Conservation (phyloP, 2,888 invertebrate species). For the Eucera pruinosa region DNA sequence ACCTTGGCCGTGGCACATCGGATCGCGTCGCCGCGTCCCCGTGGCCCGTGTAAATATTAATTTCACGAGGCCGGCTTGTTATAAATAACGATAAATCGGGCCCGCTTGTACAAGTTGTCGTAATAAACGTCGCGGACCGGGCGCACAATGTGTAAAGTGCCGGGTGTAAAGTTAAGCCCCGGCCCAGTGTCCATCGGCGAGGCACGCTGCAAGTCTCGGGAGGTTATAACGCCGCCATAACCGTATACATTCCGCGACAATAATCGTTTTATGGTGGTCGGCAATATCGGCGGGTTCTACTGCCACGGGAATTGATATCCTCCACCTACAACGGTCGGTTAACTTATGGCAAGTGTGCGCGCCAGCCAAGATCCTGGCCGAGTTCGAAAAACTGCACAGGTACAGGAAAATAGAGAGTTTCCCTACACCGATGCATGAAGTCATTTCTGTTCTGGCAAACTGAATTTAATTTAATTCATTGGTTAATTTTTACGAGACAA, state of each 20-base stretch:
- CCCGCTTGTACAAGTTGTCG: constrained; percentile 68
- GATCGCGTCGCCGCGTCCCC: constrained; percentile 11
- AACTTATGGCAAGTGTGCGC: constrained; percentile 61
- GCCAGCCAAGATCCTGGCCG: constrained; percentile 35
- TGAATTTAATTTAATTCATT: too few relatives aligned
- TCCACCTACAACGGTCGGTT: constrained; percentile 67
- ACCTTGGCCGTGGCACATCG: constrained; percentile 42
- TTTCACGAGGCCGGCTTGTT: constrained; percentile 73
- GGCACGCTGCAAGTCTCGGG: constrained; percentile 65
- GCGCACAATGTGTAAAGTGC: constrained; percentile 78
- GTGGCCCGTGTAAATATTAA: constrained; percentile 71
- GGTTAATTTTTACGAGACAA: too few relatives aligned
- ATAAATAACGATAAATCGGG: constrained; percentile 75
- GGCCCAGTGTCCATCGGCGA: constrained; percentile 65
- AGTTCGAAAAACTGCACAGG: constrained; percentile 42
- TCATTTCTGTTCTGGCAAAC: too few relatives aligned
- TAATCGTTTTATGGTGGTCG: constrained; percentile 82
- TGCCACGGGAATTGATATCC: constrained; percentile 76
- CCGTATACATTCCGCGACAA: constrained; percentile 83
- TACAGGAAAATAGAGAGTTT: constrained; percentile 19
- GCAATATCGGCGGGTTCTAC: constrained; percentile 76
- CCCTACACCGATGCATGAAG: neutral
- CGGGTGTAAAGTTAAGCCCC: constrained; percentile 78
- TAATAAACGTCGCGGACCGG: constrained; percentile 71
- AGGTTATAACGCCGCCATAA: constrained; percentile 82